A percentile compares a stretch with the other conserved stretches of the same genome.
Conservation (phyloP, 2,113 vertebrate species). For the Percopsis transmontana region DNA sequence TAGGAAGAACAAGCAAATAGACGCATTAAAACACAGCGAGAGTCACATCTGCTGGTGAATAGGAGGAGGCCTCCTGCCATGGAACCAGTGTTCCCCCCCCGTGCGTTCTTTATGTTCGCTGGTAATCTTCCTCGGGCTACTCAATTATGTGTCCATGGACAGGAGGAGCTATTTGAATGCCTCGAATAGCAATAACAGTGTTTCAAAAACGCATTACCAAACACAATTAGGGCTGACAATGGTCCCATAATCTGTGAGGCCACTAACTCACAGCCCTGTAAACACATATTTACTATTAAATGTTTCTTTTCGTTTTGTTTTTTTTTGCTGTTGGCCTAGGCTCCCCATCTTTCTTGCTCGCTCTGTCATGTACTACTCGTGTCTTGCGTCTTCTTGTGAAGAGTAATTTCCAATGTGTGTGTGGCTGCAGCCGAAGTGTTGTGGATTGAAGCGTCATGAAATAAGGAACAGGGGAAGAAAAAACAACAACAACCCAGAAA, state of each 20-base stretch:
- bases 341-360: slow-evolving; percentile 7
- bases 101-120: slow-evolving; percentile 9
- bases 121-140: slow-evolving; percentile 64
- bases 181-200: slow-evolving; percentile 74
- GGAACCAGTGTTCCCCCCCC: slow-evolving; percentile 58
- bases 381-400: slow-evolving; percentile 37
- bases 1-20: slow-evolving; percentile 69
- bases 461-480: slow-evolving; percentile 45
- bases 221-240: slow-evolving; percentile 74
- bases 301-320: slow-evolving; percentile 41
- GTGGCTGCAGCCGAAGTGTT: slow-evolving; percentile 47
- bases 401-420: slow-evolving; percentile 61
- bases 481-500: slow-evolving; percentile 44
- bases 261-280: slow-evolving; percentile 50
- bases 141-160: slow-evolving; percentile 69
- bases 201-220: slow-evolving; percentile 74
- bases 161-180: slow-evolving; percentile 73
- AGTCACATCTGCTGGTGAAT: slow-evolving; percentile 69
- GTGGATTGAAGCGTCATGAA: slow-evolving; percentile 38
- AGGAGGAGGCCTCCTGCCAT: slow-evolving; percentile 57
- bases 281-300: slow-evolving; percentile 72
- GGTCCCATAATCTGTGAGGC: slow-evolving; percentile 59
- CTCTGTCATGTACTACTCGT: slow-evolving; percentile 47
- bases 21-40: slow-evolving; percentile 65
- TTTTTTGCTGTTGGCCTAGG: slow-evolving; percentile 4